Percentiles rank a stretch among this genome's conserved stretches.
These are phyloP conservation scores for Poecilia latipinna DNA, from an alignment of 2,113 vertebrate genomes.

Conservation along the genomic window DNA sequence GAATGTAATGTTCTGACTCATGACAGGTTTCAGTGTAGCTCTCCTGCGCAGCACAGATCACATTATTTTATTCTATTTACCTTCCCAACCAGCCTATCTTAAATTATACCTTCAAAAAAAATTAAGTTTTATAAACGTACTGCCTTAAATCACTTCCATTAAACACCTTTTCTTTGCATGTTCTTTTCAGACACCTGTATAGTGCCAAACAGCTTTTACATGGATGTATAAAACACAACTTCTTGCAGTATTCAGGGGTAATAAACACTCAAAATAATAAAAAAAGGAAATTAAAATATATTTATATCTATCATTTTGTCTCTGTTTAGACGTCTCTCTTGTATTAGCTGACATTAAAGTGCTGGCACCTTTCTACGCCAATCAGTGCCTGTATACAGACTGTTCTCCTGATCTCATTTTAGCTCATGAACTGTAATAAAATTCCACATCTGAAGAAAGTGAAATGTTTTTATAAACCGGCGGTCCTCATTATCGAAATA, in stretches of 20 bases:
- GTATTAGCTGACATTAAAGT: constrained; percentile 48
- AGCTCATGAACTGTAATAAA: constrained; percentile 89
- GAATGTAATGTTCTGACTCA: constrained; percentile 35
- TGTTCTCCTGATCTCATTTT: constrained; percentile 89
- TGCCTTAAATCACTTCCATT: constrained; percentile 67
- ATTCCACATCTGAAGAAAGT: constrained; percentile 60
- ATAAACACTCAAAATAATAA: constrained; percentile 4
- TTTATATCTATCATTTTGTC: constrained; percentile 54
- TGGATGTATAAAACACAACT: constrained; percentile 43
- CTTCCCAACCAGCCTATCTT: constrained; percentile 41
- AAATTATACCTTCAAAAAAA: constrained; percentile 50
- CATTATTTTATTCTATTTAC: constrained; percentile 71
- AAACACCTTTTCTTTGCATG: constrained; percentile 62
- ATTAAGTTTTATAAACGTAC: constrained; percentile 61
- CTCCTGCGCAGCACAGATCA: constrained; percentile 54
- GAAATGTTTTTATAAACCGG: constrained; percentile 45
- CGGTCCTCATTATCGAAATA: neutral
- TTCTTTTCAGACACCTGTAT: constrained; percentile 60
- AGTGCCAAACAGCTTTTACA: constrained; percentile 53
- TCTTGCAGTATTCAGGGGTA: constrained; percentile 23
- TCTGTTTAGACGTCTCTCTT: constrained; percentile 45
- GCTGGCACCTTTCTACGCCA: constrained; percentile 84
- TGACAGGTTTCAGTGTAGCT: constrained; percentile 40
- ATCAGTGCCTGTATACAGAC: constrained; percentile 88
- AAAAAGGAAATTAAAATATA: constrained; percentile 26